Percentiles rank a stretch among this genome's conserved stretches.
These are phyloP conservation scores for Paracanthobrama guichenoti DNA, from an alignment of 2,113 vertebrate species.

Conservation along the genomic window DNA sequence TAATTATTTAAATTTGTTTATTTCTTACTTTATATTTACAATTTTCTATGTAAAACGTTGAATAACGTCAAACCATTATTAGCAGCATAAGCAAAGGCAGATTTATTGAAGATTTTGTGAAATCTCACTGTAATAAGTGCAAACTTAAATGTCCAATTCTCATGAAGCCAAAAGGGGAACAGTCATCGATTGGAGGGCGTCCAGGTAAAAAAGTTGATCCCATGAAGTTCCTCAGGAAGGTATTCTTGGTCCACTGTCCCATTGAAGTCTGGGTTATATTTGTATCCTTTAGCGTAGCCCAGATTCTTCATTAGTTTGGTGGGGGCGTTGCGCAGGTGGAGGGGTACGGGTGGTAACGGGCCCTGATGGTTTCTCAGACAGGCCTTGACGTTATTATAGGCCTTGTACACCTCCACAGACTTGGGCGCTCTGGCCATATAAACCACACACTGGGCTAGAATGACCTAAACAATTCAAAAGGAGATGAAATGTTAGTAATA, in stretches of 20 bases:
- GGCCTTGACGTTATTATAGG: slow-evolving; percentile 87
- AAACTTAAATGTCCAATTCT: background rate
- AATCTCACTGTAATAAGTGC: background rate
- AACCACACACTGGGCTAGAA: slow-evolving; percentile 91
- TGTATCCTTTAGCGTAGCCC: slow-evolving; percentile 90
- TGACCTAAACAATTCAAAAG: slow-evolving; percentile 77
- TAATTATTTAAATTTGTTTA: background rate
- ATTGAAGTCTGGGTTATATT: slow-evolving; percentile 87
- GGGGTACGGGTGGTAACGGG: slow-evolving; percentile 87
- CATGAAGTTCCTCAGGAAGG: slow-evolving; percentile 84
- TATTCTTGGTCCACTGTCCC: slow-evolving; percentile 86
- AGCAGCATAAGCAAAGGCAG: background rate
- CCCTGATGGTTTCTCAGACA: slow-evolving; percentile 87
- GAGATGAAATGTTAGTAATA: background rate
- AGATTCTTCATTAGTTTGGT: slow-evolving; percentile 91
- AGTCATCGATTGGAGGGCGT: slow-evolving; percentile 59
- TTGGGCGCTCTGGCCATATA: slow-evolving; percentile 92
- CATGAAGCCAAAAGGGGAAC: too few relatives aligned
- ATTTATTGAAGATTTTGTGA: background rate
- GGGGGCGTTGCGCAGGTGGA: slow-evolving; percentile 92
- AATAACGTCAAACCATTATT: too few relatives aligned
- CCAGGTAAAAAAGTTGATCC: slow-evolving; percentile 82
- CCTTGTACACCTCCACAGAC: slow-evolving; percentile 87
- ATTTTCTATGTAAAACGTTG: background rate
- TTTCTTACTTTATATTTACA: background rate